Evolutionary conservation across 2,888 invertebrate genomes (phyloP), one percentile per base, ranked within the genome.

Genomic region (Camponotus fellah): DNA sequence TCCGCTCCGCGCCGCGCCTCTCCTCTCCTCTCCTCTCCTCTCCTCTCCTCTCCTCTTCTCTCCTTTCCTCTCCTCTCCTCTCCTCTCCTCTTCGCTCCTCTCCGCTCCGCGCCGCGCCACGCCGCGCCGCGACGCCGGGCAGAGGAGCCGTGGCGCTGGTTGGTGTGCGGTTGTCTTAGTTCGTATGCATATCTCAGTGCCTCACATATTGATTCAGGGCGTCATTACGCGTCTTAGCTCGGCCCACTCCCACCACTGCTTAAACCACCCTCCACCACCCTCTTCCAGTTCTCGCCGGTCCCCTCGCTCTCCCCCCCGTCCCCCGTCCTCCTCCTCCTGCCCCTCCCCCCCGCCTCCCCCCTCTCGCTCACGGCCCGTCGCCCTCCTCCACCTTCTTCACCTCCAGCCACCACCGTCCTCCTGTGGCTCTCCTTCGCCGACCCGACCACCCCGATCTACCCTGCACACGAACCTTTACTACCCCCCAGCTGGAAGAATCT

Each of bases 151-250:
- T 84, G 85, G 88, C 66, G 76, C 85, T 88, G 87, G 87, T 85
- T 86, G 85, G 91, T 88, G 91, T 86, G 92, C 92, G 94, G 92
- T 94, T 94, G 94, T 94, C 94, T 94, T 94, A 94, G 94, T 94
- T 94, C 94, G 94, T 94, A 94, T 94, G 94, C 94, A 94, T 94
- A 94, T 94, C 94, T 94, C 94, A 94, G 94, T 94, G 94, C 93
- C 94, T 94, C 94, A 94, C 94, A 94, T 95, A 94, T 94, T 94
- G 94, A 94, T 94, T 94, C 94, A 94, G 94, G 94, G 93, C 94
- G 94, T 94, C 94, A 94, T 94, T 94, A 94, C 94, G 93, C 94
- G 94, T 94, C 93, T 94, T 94, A 94, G 94, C 93, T 94, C 93
- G 93, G 93, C 92, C 92, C 91, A 92, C 92, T 89, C 88, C 88